A percentile compares a stretch with the other conserved stretches of the same genome.
These are phyloP conservation scores for Abscondita cerata DNA, from an alignment of 2,888 invertebrate genomes.

Conservation along the genomic window DNA sequence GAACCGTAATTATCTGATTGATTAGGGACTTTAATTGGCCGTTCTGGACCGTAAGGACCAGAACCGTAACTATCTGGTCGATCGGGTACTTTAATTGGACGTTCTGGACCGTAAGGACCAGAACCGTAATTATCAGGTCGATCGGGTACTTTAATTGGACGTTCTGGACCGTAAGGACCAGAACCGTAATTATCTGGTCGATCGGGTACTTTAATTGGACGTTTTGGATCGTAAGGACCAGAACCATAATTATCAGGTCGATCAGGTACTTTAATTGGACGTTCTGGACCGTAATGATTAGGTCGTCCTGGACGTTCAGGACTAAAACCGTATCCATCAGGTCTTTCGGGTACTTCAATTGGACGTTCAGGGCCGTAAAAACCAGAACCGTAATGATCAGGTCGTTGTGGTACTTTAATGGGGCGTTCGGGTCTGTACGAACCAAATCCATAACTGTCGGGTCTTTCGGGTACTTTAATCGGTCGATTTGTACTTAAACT, in stretches of 20 bases:
- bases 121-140: not conserved
- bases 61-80: not conserved
- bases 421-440: not conserved
- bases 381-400: not conserved
- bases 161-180: not conserved
- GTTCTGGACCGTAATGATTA: not conserved
- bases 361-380: not conserved
- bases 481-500: not conserved
- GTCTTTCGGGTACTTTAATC: not conserved
- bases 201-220: slow-evolving; percentile 1
- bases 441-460: not conserved
- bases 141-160: not conserved
- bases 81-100: not conserved
- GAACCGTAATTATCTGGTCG: not conserved
- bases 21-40: not conserved
- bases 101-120: not conserved
- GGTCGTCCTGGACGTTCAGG: not conserved
- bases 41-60: not conserved
- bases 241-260: not conserved
- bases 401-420: not conserved
- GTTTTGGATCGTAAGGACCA: not conserved
- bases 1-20: not conserved
- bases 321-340: not conserved
- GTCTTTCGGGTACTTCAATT: slow-evolving; percentile 1
- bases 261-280: slow-evolving; percentile 12